Conservation (phyloP, 2,797 vertebrate genomes). For the Mus minutoides region DNA sequence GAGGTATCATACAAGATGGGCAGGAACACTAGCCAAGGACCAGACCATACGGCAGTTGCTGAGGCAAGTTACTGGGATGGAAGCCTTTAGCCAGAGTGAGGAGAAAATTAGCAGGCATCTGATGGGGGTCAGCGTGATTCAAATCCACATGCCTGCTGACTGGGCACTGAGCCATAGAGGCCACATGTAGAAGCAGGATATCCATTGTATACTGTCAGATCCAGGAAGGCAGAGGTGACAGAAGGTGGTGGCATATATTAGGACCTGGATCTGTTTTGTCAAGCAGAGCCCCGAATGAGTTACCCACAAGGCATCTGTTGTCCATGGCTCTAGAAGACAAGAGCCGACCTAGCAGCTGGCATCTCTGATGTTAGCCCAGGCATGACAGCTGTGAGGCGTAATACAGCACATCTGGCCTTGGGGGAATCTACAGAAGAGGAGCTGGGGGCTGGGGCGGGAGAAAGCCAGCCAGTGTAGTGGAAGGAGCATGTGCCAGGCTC, state of each 20-base stretch:
- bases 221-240: not conserved
- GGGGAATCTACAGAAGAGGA: not conserved
- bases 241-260: accelerated
- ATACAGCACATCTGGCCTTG: constrained; percentile 6
- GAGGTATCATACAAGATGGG: too few relatives aligned
- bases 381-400: not conserved
- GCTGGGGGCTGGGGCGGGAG: too few relatives aligned
- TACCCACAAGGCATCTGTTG: not conserved
- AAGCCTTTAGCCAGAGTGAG: not conserved
- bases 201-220: accelerated
- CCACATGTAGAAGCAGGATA: not conserved
- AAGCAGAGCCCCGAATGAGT: not conserved
- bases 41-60: not conserved
- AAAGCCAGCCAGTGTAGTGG: not conserved
- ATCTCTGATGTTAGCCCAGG: not conserved
- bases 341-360: not conserved
- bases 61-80: not conserved
- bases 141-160: not conserved
- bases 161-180: accelerated
- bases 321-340: not conserved
- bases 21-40: too few relatives aligned
- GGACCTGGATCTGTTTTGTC: not conserved
- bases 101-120: not conserved
- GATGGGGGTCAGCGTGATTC: too few relatives aligned
- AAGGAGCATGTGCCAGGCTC: not conserved